Base-by-base conservation (phyloP, 2,113 vertebrate species). In the Arenaria interpres region DNA sequence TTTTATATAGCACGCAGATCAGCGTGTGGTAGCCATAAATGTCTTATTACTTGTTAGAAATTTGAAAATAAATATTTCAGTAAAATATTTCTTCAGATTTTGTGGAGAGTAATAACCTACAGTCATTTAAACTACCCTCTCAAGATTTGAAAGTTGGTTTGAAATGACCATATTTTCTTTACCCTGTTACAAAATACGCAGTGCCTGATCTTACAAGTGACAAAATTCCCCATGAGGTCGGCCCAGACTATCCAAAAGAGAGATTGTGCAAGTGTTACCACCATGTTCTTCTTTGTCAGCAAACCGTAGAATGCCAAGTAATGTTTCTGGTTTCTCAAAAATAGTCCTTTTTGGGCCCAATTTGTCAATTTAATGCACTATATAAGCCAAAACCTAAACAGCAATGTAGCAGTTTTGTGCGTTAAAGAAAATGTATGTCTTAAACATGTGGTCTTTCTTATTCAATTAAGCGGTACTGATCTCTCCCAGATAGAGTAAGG, bases 101-200 rank as follows among this genome's bases (percentile, higher is more conserved):
- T 30, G 1, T 6, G 12, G 59, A 59, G 57, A 54, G 11, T 35
- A 30, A 63, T 73, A 76, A 89, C 56, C 14, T 51, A 1, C 22
- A 13, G 69, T 63, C 28, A 21, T 46, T 48, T 45, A n/a, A 54
- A 57, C 68, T 27, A 59, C 32, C 33, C 56, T 14, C 32, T 56
- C 19, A 10, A 75, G 56, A 71, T 50, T 14, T 84, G 60, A 59
- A 66, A 82, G 18, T 43, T 1, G 27, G 15, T 33, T 86, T 89
- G 78, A 54, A 89, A 83, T 62, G 5, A 9, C 25, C 3, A 0
- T 30, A 21, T 60, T 85, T 73, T 41, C 32, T 71, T 67, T 12
- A 13, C 33, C 23, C 15, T 15, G 1, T 53, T 60, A 16, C 2
- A 25, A 48, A 79, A 39, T 21, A 23, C 0, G 0, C 17, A 6